Conservation (phyloP, 2,113 vertebrate genomes). For the Mus pahari region DNA sequence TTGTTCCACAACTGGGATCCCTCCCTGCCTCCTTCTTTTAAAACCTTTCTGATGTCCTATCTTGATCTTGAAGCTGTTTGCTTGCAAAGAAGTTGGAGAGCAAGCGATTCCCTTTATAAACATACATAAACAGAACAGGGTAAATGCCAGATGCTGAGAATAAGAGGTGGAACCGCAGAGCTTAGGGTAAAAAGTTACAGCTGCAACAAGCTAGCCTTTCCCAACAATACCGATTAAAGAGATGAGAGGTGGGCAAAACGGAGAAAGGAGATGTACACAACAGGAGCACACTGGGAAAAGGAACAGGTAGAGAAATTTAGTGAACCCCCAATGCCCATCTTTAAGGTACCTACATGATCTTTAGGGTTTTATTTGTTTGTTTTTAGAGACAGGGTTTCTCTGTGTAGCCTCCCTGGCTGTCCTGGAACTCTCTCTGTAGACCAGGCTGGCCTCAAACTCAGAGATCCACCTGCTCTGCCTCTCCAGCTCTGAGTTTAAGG, state of each 20-base stretch:
- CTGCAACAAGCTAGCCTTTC: background rate
- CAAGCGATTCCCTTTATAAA: background rate
- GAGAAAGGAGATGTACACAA: background rate
- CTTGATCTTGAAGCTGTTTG: background rate
- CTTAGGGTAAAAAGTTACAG: background rate
- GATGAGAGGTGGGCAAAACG: background rate
- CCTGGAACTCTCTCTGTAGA: background rate
- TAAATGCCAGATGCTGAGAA: background rate
- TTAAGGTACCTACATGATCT: background rate
- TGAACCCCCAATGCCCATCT: background rate
- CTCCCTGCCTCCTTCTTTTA: background rate
- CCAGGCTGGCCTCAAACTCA: background rate
- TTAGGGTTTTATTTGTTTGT: background rate
- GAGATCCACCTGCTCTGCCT: background rate
- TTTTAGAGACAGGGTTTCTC: background rate
- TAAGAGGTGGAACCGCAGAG: background rate
- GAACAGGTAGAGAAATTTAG: background rate
- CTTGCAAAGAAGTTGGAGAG: background rate
- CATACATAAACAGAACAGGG: background rate
- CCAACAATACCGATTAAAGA: background rate
- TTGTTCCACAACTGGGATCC: background rate
- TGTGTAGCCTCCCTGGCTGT: background rate
- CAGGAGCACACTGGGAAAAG: background rate
- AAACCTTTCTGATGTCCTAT: background rate
- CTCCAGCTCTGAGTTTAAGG: background rate